Evolutionary conservation across 2,888 invertebrate genomes (phyloP), one percentile per base, ranked within the genome.

Genomic region (Orthosia gothica): DNA sequence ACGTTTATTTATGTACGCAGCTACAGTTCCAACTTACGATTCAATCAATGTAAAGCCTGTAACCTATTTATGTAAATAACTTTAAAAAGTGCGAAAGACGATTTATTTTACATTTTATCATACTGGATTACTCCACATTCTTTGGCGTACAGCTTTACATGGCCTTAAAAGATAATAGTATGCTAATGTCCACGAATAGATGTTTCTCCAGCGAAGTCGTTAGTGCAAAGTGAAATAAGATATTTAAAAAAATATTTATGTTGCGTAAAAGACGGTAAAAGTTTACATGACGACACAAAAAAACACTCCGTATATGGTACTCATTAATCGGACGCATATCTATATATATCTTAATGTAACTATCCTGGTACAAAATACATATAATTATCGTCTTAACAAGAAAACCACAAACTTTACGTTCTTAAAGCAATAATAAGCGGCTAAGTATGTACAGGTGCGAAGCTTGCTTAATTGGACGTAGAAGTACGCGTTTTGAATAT

Each of bases 401-500:
- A 86, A 74, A 74, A 82, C 65, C 55, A 83, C 74, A 79, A 86
- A 83, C 81, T 79, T 72, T 70, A 84, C 65, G 79, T 66, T 69
- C 71, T 81, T 80, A 79, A 78, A 80, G 58, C 72, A 81, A 82
- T 81, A 84, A 81, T 79, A 82, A 79, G 85, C 82, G 76, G 73
- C 74, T 85, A 84, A 85, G 87, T 86, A 88, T 86, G 87, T 85
- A 88, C 87, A 87, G 83, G 81, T 87, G 88, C 79, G 70, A 87
- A 76, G 83, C 82, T 85, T 87, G 87, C 91, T 92, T 94, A 94
- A 94, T 94, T 94, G 93, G 90, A 90, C 79, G 80, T 87, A 90
- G 86, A 90, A 89, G 91, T 89, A 90, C 89, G 92, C 90, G 91
- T 88, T 91, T 90, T 89, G 93, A 93, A 94, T 95, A 93, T 93